Evolutionary conservation across 1,140 invertebrate genomes (phyloP), one percentile per base, ranked within the genome.

Genomic region (Sinella curviseta): DNA sequence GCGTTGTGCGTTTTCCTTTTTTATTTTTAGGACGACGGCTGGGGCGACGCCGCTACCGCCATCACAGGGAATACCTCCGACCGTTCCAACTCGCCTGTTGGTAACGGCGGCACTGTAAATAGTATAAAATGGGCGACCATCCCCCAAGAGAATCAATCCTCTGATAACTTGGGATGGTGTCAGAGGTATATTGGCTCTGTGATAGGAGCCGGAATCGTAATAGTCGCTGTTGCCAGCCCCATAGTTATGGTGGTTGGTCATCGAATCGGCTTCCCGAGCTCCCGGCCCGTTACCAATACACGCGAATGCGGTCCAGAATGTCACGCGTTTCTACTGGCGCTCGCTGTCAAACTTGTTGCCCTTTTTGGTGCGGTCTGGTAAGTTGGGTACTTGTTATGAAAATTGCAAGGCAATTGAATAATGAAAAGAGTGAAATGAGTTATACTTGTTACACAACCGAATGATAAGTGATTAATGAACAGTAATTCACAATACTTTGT

Each of bases 11-110:
- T 20, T 48, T 48, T 48, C 8, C 39, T 48, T 48, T 48, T 48
- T 48, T 48, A 12, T 48, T 48, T 48, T 20, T 92, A 97, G 88
- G 96, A 98, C 89, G 97, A 99, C 85, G 97, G 97, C 86, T 99
- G 97, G 97, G 96, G 95, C 39, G 97, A 99, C 88, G 98, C 96
- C 85, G 98, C 96, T 0, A 99, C 97, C 2, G 97, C 95, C 0
- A 93, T 99, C 30, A 99, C 97, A 2, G 97, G 96, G 24, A 97
- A 97, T 84, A 98, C 96, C 1, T 98, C 96, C 0, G 97, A 98
- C 86, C 93, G 94, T 80, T 97, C 95, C 0, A 93, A 95, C 81
- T 98, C 96, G 0, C 93, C 96, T 84, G 95, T 98, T 86, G 95
- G 97, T 87, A 91, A 93, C 67, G 82, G 77, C 35, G 79, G 76